These are phyloP conservation scores for Drosophila sordidapex DNA, from an alignment of 2,888 invertebrate species.

Conservation along the genomic window DNA sequence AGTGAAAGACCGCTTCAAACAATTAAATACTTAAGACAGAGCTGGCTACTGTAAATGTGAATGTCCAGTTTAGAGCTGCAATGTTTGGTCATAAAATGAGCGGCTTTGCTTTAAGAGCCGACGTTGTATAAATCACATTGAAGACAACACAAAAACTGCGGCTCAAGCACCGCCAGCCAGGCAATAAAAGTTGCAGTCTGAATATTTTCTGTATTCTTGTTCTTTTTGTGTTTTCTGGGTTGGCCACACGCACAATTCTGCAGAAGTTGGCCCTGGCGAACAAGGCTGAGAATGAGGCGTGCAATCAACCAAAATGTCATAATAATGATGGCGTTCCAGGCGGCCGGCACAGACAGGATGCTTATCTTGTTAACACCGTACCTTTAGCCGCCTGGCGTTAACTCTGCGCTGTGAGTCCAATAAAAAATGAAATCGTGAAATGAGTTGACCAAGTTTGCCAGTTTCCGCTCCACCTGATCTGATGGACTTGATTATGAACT, in stretches of 20 bases:
- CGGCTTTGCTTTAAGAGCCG: constrained; percentile 62
- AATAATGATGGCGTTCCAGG: constrained; percentile 81
- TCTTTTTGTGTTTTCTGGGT: constrained; percentile 7
- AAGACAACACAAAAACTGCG: constrained; percentile 34
- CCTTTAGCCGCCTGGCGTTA: constrained; percentile 61
- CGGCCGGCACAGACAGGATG: constrained; percentile 56
- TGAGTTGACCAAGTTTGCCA: constrained; percentile 15
- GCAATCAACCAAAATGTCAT: constrained; percentile 80
- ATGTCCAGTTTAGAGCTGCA: constrained; percentile 18
- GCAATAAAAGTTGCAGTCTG: constrained; percentile 71
- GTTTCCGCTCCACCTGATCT: constrained; percentile 19
- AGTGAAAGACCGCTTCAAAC: constrained; percentile 18
- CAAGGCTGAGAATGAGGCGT: constrained; percentile 54
- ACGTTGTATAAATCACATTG: constrained; percentile 64
- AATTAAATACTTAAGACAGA: constrained; percentile 32
- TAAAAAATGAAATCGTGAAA: constrained; percentile 16
- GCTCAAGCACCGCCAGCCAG: constrained; percentile 11
- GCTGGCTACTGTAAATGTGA: constrained; percentile 56
- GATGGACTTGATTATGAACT: constrained; percentile 67
- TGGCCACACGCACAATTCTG: constrained; percentile 78
- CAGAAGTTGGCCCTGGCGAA: constrained; percentile 59
- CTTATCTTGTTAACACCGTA: constrained; percentile 74
- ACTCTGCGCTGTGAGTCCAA: constrained; percentile 42
- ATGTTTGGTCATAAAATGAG: constrained; percentile 58
- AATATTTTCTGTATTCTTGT: constrained; percentile 42